Percentiles rank a stretch among this genome's conserved stretches.
Conservation (phyloP, 2,113 vertebrate species). For the Panurus biarmicus region DNA sequence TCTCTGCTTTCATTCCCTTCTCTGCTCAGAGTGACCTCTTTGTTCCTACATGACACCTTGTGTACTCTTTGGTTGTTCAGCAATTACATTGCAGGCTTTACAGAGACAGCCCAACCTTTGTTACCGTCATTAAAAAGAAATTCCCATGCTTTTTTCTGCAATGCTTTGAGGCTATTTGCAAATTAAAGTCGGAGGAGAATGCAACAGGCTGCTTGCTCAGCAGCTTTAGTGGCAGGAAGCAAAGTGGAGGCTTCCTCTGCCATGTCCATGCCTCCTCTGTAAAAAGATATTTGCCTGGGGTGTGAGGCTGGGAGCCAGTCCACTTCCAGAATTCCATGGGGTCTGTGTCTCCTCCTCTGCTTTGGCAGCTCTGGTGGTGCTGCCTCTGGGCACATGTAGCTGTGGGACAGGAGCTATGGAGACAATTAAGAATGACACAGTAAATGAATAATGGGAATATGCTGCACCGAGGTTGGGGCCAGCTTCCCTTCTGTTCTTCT, state of each 20-base stretch:
- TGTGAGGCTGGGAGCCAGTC: neutral
- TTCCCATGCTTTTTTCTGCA: neutral
- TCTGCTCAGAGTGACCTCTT: neutral
- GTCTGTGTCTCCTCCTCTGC: neutral
- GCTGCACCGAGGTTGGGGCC: neutral
- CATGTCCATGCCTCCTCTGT: accelerated
- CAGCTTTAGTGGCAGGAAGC: neutral
- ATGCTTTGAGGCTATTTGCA: neutral
- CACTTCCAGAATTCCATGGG: neutral
- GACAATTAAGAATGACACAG: neutral
- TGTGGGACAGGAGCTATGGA: neutral
- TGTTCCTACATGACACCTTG: neutral
- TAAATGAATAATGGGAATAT: neutral
- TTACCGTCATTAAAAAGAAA: neutral
- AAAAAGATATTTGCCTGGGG: neutral
- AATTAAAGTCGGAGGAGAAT: neutral
- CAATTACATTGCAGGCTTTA: neutral
- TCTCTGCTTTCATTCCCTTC: neutral
- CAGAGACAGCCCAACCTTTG: neutral
- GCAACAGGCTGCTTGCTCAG: slow-evolving; percentile 16
- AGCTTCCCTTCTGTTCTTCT: neutral
- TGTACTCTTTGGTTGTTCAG: neutral
- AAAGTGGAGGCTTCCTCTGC: neutral
- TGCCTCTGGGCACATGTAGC: neutral
- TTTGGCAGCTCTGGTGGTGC: neutral